Conservation (phyloP, 2,888 invertebrate species). For the Conchocele bisecta region DNA sequence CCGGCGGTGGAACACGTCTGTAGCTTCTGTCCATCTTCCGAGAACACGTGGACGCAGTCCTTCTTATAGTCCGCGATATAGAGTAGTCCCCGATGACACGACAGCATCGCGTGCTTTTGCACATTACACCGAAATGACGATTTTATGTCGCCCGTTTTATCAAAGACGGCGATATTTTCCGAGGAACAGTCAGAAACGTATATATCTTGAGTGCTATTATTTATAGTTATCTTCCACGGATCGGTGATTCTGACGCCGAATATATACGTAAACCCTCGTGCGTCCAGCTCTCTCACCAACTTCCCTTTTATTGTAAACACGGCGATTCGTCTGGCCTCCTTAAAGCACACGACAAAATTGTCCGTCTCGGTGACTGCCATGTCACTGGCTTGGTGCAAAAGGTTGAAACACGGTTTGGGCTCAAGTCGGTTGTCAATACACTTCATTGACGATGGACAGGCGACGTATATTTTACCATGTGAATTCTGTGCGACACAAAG, state of each 20-base stretch:
- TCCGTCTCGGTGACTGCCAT: conserved; percentile 41
- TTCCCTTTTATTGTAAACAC: conserved; percentile 43
- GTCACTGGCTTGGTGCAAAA: conserved; percentile 46
- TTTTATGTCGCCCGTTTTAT: conserved; percentile 44
- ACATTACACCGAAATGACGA: conserved; percentile 42
- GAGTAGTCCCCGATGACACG: conserved; percentile 41
- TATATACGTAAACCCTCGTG: conserved; percentile 45
- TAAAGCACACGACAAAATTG: conserved; percentile 39
- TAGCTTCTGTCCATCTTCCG: conserved; percentile 42
- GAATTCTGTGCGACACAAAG: conserved; percentile 36
- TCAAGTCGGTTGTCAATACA: conserved; percentile 25
- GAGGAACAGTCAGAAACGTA: conserved; percentile 43
- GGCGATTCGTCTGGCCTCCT: conserved; percentile 45
- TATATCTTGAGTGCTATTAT: conserved; percentile 37
- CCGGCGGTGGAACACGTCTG: conserved; percentile 44
- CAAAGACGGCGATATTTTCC: conserved; percentile 47
- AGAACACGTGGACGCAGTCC: conserved; percentile 44
- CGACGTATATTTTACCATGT: conserved; percentile 34
- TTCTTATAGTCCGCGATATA: conserved; percentile 48
- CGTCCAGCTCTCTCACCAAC: conserved; percentile 42
- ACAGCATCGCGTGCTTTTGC: conserved; percentile 33
- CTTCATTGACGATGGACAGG: conserved; percentile 39
- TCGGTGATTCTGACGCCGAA: conserved; percentile 50
- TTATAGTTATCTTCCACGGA: conserved; percentile 47
- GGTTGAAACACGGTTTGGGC: conserved; percentile 32